phyloP scores from a whole-genome alignment of 2,113 vertebrate genomes.

The Passer domesticus region DNA sequence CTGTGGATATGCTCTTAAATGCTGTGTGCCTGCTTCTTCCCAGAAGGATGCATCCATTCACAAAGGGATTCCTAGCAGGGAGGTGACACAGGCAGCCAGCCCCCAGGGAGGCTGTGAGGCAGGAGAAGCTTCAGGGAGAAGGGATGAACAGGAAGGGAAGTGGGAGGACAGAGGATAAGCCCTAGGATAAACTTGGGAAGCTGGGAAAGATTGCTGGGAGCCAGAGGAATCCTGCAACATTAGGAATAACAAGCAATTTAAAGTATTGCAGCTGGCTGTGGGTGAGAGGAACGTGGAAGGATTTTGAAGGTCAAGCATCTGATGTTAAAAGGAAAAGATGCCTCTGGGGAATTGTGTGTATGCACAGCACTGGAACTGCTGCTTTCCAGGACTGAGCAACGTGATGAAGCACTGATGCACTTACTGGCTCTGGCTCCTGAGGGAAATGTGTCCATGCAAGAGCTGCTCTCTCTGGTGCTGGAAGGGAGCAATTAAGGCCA shows the following conservation, averaged over 20 bases:
- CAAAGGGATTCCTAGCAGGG: not conserved
- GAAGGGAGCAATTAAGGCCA: not conserved
- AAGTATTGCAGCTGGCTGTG: not conserved
- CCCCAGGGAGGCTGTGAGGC: not conserved
- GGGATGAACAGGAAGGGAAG: not conserved
- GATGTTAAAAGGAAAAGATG: not conserved
- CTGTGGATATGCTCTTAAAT: not conserved
- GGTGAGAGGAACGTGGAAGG: not conserved
- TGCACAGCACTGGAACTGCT: not conserved
- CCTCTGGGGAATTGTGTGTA: not conserved
- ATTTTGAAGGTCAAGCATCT: not conserved
- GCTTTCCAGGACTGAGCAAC: not conserved
- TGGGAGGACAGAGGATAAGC: not conserved
- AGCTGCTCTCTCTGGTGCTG: not conserved
- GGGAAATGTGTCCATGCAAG: not conserved
- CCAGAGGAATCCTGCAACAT: not conserved
- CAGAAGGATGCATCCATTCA: not conserved
- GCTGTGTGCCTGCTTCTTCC: not conserved
- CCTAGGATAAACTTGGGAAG: not conserved
- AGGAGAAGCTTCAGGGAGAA: not conserved
- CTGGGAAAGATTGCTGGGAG: not conserved
- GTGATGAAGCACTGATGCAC: not conserved
- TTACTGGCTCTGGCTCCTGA: not conserved
- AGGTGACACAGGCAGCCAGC: not conserved
- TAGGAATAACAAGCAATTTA: not conserved